Evolutionary conservation across 2,888 invertebrate genomes (phyloP), one percentile per base, ranked within the genome.

Genomic region (Venusia cambrica): DNA sequence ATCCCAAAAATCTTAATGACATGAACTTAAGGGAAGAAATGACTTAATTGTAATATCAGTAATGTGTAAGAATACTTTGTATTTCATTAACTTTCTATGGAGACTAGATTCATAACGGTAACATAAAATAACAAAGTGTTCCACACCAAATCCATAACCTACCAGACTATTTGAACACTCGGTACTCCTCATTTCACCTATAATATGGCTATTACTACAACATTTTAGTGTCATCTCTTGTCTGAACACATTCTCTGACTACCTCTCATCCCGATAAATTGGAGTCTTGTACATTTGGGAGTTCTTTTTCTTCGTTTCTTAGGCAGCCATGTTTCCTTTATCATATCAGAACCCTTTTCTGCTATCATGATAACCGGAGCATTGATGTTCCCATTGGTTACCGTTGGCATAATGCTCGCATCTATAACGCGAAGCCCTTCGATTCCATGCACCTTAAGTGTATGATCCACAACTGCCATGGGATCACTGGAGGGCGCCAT

Each of bases 311-410:
- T 59, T 44, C 66, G 66, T 40, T 59, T 69, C 17, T 56, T 70
- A 8, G 73, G 66, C 6, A 88, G 54, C 94, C 94, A 94, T 15
- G 91, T 83, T 27, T 90, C 88, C 64, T 94, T 94, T 15, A 96
- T 91, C 76, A 96, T 68, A 71, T 96, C 95, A 1, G 96, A 91
- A 0, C 92, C 95, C 62, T 95, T 96, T 64, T 96, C 96, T 0
- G 89, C 96, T 9, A 96, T 94, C 96, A 96, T 96, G 13, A 95
- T 92, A 0, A 92, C 92, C 0, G 96, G 95, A 0, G 96, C 96
- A 57, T 96, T 95, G 8, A 94, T 95, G 58, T 96, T 96, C 0
- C 96, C 96, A 62, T 93, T 95, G 0, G 95, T 94, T 16, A 96
- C 93, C 1, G 92, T 88, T 0, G 96, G 96, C 95, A 96, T 96